phyloP scores from a whole-genome alignment of 1,140 invertebrate genomes.

The Neodiprion lecontei region DNA sequence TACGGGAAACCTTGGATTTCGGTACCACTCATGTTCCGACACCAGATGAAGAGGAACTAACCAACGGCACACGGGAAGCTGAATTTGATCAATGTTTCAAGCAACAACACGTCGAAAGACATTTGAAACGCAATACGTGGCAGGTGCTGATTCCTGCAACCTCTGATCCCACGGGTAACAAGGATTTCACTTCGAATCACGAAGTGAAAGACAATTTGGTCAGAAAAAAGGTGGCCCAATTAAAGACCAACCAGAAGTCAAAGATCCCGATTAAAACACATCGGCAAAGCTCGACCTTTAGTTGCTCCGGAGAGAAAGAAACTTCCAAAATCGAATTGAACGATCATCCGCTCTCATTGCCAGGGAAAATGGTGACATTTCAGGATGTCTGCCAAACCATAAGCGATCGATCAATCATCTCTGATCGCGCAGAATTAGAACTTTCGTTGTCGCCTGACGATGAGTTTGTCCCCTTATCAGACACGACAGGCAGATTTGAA shows the following conservation, averaged over 20 bases:
- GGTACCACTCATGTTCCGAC: not conserved
- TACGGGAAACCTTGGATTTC: not conserved
- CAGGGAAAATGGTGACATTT: not conserved
- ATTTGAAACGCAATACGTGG: not conserved
- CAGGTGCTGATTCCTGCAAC: not conserved
- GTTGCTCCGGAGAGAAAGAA: not conserved
- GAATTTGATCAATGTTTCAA: not conserved
- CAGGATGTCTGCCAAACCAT: not conserved
- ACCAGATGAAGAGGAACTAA: not conserved
- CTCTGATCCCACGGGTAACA: not conserved
- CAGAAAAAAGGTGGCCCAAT: not conserved
- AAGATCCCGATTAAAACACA: slow-evolving; percentile 4
- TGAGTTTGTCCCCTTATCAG: not conserved
- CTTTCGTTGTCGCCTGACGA: not conserved
- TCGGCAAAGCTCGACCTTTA: not conserved
- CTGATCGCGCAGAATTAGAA: not conserved
- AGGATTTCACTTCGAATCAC: not conserved
- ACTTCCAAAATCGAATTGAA: slow-evolving; percentile 6
- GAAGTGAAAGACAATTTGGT: not conserved
- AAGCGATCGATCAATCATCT: not conserved
- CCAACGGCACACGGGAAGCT: too few species aligned
- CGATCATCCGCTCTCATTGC: not conserved
- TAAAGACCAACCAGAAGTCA: not conserved
- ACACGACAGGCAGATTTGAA: not conserved
- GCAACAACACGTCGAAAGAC: not conserved